A percentile compares a stretch with the other conserved stretches of the same genome.
phyloP scores from a whole-genome alignment of 2,888 invertebrate genomes.

The Leucozona laternaria region DNA sequence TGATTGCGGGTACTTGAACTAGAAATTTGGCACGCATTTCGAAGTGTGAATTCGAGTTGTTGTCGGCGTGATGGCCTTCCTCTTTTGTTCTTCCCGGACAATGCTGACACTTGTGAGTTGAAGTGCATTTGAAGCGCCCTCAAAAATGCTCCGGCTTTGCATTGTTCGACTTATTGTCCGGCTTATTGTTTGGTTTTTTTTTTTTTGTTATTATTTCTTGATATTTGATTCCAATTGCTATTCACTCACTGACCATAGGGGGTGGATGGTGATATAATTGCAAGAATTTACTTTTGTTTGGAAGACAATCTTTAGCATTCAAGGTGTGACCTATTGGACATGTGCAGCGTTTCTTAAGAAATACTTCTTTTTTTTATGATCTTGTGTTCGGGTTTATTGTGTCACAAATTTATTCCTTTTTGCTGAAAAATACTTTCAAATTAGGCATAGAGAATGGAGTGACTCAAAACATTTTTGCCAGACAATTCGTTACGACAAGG shows the following conservation, averaged over 20 bases:
- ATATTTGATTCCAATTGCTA: slow-evolving; percentile 45
- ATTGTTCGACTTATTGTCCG: slow-evolving; percentile 43
- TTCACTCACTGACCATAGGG: slow-evolving; percentile 48
- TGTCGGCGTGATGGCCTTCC: slow-evolving; percentile 50
- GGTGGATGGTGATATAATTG: slow-evolving; percentile 69
- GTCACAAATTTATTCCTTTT: slow-evolving; percentile 63
- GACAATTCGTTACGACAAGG: slow-evolving; percentile 75
- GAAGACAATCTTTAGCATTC: slow-evolving; percentile 11
- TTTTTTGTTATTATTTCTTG: slow-evolving; percentile 48
- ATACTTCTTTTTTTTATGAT: background rate
- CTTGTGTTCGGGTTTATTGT: slow-evolving; percentile 44
- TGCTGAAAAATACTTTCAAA: slow-evolving; percentile 62
- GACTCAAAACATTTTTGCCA: slow-evolving; percentile 57
- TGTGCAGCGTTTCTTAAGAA: slow-evolving; percentile 43
- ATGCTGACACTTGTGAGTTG: slow-evolving; percentile 68
- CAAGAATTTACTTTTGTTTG: slow-evolving; percentile 55
- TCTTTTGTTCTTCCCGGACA: slow-evolving; percentile 63
- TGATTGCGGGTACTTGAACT: slow-evolving; percentile 64
- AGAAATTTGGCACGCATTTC: slow-evolving; percentile 75
- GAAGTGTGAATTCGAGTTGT: slow-evolving; percentile 65
- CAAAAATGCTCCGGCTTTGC: slow-evolving; percentile 51
- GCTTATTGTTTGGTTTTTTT: slow-evolving; percentile 30
- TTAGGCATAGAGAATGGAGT: slow-evolving; percentile 49
- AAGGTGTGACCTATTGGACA: slow-evolving; percentile 68
- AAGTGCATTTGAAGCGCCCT: slow-evolving; percentile 71